A percentile compares a stretch with the other conserved stretches of the same genome.
These are phyloP conservation scores for Antennarius maculatus DNA, from an alignment of 2,797 vertebrate genomes.

Conservation along the genomic window DNA sequence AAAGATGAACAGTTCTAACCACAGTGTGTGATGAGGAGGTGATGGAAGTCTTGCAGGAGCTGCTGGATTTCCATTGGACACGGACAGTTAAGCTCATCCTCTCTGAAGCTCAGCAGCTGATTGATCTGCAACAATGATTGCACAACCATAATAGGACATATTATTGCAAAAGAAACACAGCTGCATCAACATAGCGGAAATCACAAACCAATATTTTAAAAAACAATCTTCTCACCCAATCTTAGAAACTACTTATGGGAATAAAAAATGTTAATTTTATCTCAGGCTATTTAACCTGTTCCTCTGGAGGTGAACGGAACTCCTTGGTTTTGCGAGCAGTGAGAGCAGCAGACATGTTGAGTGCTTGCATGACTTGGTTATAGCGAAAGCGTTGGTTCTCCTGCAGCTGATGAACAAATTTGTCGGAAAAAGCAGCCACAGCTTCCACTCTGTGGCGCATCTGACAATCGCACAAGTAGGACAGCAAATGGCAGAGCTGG, in stretches of 20 bases:
- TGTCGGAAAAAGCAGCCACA: slow-evolving; percentile 90
- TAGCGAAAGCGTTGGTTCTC: slow-evolving; percentile 94
- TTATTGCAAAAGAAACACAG: background rate
- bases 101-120: slow-evolving; percentile 91
- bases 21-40: slow-evolving; percentile 89
- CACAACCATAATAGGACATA: background rate
- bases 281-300: slow-evolving; percentile 84
- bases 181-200: background rate
- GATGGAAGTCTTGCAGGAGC: slow-evolving; percentile 90
- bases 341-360: slow-evolving; percentile 95
- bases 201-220: background rate
- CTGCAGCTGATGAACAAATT: slow-evolving; percentile 90
- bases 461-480: slow-evolving; percentile 93
- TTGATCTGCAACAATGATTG: slow-evolving; percentile 85
- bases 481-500: slow-evolving; percentile 92
- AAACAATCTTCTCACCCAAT: background rate
- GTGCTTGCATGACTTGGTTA: slow-evolving; percentile 93
- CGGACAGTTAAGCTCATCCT: slow-evolving; percentile 86
- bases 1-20: slow-evolving; percentile 75
- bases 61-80: slow-evolving; percentile 89
- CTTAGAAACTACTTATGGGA: background rate
- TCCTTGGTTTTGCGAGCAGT: slow-evolving; percentile 96
- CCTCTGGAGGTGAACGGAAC: slow-evolving; percentile 92
- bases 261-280: background rate
- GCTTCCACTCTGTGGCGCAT: slow-evolving; percentile 92